Percentiles rank a stretch among this genome's conserved stretches.
These are phyloP conservation scores for Odontothrips loti DNA, from an alignment of 2,888 invertebrate species.

Conservation along the genomic window DNA sequence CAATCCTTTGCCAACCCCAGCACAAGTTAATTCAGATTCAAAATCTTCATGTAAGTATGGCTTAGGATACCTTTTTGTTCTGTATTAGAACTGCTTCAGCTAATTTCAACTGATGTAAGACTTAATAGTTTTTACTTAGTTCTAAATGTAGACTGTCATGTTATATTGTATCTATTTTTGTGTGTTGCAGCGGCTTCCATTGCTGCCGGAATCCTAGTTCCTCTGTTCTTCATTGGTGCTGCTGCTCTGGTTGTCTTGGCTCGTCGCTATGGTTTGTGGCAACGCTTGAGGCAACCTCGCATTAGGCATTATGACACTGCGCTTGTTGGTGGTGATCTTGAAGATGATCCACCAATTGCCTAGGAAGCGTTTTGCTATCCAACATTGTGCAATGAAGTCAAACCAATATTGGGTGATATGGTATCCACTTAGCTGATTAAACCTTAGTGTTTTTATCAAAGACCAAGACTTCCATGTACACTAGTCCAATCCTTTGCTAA, in stretches of 20 bases:
- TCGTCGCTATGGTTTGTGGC: neutral
- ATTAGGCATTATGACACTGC: conserved; percentile 2
- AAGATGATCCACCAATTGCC: neutral
- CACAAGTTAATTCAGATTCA: neutral
- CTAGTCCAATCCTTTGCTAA: neutral
- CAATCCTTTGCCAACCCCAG: neutral
- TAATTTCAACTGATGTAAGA: neutral
- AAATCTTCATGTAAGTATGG: neutral
- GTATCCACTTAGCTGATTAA: neutral
- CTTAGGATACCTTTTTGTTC: neutral
- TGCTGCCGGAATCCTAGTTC: neutral
- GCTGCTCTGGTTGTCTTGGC: neutral
- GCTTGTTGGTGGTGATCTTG: neutral
- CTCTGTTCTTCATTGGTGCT: neutral
- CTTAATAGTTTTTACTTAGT: neutral
- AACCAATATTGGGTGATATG: neutral
- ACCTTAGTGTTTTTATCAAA: neutral
- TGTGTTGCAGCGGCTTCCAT: neutral
- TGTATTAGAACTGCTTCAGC: neutral
- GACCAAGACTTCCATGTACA: neutral
- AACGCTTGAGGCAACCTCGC: neutral
- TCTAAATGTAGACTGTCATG: too few species aligned
- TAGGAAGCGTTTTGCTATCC: neutral
- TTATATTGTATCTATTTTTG: neutral
- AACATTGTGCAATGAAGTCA: neutral